phyloP scores from a whole-genome alignment of 92 coral and sea anemone species.

The Siderastrea siderea region DNA sequence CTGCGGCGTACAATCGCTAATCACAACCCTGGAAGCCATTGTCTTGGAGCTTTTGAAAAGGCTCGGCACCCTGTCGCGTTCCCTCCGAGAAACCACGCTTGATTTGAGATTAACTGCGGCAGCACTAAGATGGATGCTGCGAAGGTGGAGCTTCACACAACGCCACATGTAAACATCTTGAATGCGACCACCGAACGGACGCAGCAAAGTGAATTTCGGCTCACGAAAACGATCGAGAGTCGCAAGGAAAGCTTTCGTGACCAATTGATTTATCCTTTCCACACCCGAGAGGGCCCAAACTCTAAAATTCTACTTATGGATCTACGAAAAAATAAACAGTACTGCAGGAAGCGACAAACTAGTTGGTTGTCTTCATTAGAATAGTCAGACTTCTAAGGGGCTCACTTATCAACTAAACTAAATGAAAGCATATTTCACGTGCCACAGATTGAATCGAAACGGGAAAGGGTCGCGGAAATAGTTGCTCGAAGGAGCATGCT shows the following conservation, averaged over 20 bases:
- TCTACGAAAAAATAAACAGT: neutral
- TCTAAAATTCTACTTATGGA: neutral
- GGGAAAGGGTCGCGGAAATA: neutral
- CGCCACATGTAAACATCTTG: constrained; percentile 37
- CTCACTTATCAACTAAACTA: too few species aligned
- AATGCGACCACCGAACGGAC: constrained; percentile 27
- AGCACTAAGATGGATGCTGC: constrained; percentile 25
- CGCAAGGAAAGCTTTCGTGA: neutral
- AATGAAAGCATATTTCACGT: neutral
- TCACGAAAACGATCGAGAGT: constrained; percentile 19
- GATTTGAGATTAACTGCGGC: constrained; percentile 49
- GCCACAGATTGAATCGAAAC: neutral
- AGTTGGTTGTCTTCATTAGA: neutral
- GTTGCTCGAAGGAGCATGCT: neutral
- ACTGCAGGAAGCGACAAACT: neutral
- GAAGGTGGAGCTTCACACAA: constrained; percentile 35
- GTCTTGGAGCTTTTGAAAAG: constrained; percentile 39
- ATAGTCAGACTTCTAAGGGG: neutral
- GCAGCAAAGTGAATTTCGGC: constrained; percentile 5
- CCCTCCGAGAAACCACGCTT: constrained; percentile 54
- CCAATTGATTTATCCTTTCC: neutral
- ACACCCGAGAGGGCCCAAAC: neutral
- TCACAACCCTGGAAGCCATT: constrained; percentile 68
- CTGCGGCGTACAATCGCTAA: constrained; percentile 73
- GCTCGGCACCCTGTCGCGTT: constrained; percentile 26